Conservation (phyloP, 2,113 vertebrate genomes). For the Hassar affinis region DNA sequence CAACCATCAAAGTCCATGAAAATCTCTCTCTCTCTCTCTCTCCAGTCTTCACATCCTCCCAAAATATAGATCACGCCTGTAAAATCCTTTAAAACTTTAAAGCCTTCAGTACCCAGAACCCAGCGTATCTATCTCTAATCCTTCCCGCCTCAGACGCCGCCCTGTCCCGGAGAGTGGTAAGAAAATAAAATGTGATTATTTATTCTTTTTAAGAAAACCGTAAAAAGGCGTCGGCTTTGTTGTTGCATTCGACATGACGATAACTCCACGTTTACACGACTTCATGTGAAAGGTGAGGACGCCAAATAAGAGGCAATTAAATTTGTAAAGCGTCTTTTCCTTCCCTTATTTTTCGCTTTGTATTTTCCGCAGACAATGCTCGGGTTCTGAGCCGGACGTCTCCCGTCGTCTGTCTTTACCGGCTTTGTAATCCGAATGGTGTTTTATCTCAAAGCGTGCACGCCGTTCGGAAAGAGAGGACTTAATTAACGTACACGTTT, state of each 20-base stretch:
- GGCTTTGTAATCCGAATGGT: slow-evolving; percentile 42
- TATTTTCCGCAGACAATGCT: not conserved
- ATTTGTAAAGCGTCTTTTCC: not conserved
- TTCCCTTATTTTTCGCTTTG: not conserved
- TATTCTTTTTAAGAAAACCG: not conserved
- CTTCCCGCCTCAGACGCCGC: no score
- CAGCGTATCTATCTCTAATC: no score
- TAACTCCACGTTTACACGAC: not conserved
- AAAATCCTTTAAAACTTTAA: not conserved
- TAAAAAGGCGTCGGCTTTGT: not conserved
- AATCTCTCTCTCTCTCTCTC: slow-evolving; percentile 1
- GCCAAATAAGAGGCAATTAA: not conserved
- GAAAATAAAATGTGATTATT: not conserved
- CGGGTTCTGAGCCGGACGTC: not conserved
- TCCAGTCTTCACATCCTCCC: not conserved
- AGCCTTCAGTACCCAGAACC: no score
- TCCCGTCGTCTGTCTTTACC: slow-evolving; percentile 30
- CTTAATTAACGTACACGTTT: slow-evolving; percentile 87
- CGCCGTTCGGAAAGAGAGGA: slow-evolving; percentile 73
- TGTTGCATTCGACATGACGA: not conserved
- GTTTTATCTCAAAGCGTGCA: slow-evolving; percentile 55
- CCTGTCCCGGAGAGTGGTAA: no score
- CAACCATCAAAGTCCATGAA: not conserved
- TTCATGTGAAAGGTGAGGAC: not conserved
- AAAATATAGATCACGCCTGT: not conserved